Conservation (phyloP, 2,797 vertebrate genomes). For the Gallinago stenura region DNA sequence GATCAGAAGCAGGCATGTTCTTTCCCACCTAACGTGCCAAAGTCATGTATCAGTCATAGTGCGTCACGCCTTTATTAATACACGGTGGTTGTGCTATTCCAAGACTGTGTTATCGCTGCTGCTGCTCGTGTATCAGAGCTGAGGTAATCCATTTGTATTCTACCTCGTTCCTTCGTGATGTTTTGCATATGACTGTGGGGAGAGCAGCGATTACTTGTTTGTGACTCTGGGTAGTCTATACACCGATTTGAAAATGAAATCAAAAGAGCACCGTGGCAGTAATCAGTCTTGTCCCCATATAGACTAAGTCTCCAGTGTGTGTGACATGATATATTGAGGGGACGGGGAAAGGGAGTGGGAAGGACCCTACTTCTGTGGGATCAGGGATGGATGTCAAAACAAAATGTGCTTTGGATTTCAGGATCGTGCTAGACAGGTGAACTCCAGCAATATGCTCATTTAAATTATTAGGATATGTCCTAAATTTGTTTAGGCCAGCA, state of each 20-base stretch:
- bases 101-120: rapidly evolving
- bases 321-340: rapidly evolving
- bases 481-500: not conserved
- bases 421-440: not conserved
- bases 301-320: not conserved
- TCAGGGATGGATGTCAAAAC: not conserved
- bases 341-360: rapidly evolving
- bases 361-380: not conserved
- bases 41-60: not conserved
- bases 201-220: not conserved
- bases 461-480: not conserved
- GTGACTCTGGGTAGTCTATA: not conserved
- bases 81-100: not conserved
- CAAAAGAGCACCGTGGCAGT: not conserved
- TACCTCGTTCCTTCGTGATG: rapidly evolving
- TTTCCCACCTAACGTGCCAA: not conserved
- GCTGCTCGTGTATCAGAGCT: not conserved
- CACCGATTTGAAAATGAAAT: not conserved
- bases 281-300: not conserved
- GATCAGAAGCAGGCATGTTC: slow-evolving; percentile 13
- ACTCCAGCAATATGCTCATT: not conserved
- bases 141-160: not conserved
- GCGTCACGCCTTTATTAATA: slow-evolving; percentile 20
- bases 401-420: not conserved
- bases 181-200: rapidly evolving